Evolutionary conservation across 2,797 vertebrate species (phyloP).

Genomic region (Pangasius macronema): DNA sequence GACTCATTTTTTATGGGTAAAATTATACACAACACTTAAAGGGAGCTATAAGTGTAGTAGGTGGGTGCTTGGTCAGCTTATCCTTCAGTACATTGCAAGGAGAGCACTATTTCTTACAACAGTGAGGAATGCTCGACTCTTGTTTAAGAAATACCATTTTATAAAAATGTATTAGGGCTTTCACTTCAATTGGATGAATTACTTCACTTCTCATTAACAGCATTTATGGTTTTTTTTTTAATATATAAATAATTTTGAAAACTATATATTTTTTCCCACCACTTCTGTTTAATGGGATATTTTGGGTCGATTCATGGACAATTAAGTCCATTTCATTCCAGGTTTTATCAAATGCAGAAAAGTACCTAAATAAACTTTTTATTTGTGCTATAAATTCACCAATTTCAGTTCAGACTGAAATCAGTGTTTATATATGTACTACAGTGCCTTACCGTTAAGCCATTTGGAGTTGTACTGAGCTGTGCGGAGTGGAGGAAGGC

Average conservation of each 20-base stretch:
- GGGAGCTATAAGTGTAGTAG: neutral
- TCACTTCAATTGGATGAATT: neutral
- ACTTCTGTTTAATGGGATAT: neutral
- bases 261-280: neutral
- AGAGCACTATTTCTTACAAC: neutral
- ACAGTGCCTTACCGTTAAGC: constrained; percentile 84
- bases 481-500: constrained; percentile 90
- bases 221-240: neutral
- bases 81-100: neutral
- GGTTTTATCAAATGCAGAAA: neutral
- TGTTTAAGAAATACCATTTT: neutral
- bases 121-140: neutral
- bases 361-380: neutral
- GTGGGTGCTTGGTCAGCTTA: constrained; percentile 10
- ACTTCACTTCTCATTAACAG: too few species aligned
- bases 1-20: neutral
- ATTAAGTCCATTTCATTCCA: neutral
- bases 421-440: neutral
- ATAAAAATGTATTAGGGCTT: neutral
- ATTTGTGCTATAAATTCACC: neutral
- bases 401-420: neutral
- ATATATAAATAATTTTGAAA: neutral
- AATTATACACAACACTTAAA: too few species aligned
- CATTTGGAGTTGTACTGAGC: constrained; percentile 99
- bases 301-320: neutral